phyloP scores from a whole-genome alignment of 2,113 vertebrate genomes.

The Entelurus aequoreus region DNA sequence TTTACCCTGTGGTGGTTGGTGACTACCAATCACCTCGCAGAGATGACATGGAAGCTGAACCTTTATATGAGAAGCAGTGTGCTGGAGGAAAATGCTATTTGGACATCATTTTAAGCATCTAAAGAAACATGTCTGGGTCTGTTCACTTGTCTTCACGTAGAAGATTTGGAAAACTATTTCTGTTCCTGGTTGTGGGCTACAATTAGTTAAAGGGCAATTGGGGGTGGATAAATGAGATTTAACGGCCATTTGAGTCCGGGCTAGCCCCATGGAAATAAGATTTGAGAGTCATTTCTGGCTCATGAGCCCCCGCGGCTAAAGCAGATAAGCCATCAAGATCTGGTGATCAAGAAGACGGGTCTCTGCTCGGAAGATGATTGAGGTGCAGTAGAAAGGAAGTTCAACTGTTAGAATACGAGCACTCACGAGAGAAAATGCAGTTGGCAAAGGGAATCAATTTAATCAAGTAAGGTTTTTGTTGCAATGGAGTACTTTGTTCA shows the following conservation, averaged over 20 bases:
- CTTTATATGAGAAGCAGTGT: neutral
- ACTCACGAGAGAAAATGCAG: neutral
- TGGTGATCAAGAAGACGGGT: constrained; percentile 27
- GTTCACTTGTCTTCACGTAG: constrained; percentile 10
- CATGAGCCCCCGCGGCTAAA: constrained; percentile 27
- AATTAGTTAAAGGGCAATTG: constrained; percentile 35
- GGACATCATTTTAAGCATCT: neutral
- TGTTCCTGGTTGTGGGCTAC: constrained; percentile 47
- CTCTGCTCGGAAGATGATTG: constrained; percentile 23
- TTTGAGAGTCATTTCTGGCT: constrained; percentile 50
- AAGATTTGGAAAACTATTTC: constrained; percentile 31
- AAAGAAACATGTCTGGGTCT: neutral
- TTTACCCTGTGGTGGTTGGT: neutral
- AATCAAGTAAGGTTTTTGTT: neutral
- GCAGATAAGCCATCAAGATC: constrained; percentile 46
- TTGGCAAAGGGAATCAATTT: neutral
- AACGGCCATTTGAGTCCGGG: constrained; percentile 26
- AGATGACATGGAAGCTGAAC: neutral
- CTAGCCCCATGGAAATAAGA: constrained; percentile 45
- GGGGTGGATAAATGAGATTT: constrained; percentile 46
- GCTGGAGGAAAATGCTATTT: neutral
- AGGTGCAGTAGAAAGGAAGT: neutral
- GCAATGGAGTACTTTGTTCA: neutral
- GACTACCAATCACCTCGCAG: neutral
- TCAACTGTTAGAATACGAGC: neutral